Evolutionary conservation across 1,140 invertebrate genomes (phyloP).

Genomic region (Nymphalis io): DNA sequence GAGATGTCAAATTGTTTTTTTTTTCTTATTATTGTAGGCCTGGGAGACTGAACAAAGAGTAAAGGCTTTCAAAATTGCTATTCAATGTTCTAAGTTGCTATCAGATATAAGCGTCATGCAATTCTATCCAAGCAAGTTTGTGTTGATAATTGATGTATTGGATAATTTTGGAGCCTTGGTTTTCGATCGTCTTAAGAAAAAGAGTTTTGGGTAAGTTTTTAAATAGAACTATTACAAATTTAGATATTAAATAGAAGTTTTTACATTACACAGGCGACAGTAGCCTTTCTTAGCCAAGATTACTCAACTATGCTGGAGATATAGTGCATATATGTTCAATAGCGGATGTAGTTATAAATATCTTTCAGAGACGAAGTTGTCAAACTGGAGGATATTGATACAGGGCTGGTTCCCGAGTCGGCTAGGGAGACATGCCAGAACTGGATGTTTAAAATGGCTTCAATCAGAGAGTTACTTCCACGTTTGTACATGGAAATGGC

Average conservation of each 20-base stretch:
- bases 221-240: not conserved
- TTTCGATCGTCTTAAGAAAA: slow-evolving; percentile 91
- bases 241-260: not conserved
- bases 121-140: slow-evolving; percentile 99
- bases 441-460: slow-evolving; percentile 99
- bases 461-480: slow-evolving; percentile 97
- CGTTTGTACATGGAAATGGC: slow-evolving; percentile 96
- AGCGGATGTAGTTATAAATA: no score
- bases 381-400: slow-evolving; percentile 79
- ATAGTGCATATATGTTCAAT: no score
- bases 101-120: slow-evolving; percentile 93
- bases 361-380: slow-evolving; percentile 46
- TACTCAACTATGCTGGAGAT: no score
- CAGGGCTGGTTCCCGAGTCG: slow-evolving; percentile 90
- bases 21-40: slow-evolving; percentile 79
- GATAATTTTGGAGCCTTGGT: slow-evolving; percentile 97
- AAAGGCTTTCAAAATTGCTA: slow-evolving; percentile 97
- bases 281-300: no score
- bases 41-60: slow-evolving; percentile 97
- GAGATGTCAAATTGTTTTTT: slow-evolving; percentile 5
- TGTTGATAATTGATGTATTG: slow-evolving; percentile 96
- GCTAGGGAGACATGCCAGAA: slow-evolving; percentile 98
- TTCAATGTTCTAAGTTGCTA: slow-evolving; percentile 97
- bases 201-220: slow-evolving; percentile 78
- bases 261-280: no score